These are phyloP conservation scores for Cygnus buccinator DNA, from an alignment of 2,113 vertebrate genomes.

Conservation along the genomic window DNA sequence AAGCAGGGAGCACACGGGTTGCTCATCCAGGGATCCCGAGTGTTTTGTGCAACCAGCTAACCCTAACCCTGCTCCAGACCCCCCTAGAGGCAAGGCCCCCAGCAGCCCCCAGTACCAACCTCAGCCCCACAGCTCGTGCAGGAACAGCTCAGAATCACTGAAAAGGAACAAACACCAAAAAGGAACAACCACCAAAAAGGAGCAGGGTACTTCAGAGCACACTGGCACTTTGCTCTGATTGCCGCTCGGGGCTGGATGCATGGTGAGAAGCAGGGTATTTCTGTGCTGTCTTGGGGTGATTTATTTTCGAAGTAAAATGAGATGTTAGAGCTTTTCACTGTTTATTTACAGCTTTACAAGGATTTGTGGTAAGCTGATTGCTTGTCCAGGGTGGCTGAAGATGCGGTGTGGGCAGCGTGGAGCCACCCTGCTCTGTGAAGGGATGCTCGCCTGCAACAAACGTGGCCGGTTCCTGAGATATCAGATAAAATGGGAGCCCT, in stretches of 20 bases:
- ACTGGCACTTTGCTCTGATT: neutral
- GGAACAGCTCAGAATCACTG: neutral
- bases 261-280: neutral
- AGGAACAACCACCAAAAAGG: neutral
- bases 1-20: accelerated
- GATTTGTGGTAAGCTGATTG: neutral
- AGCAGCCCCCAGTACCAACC: accelerated
- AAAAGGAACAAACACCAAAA: too few species aligned
- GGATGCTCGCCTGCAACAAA: neutral
- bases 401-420: neutral
- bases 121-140: neutral
- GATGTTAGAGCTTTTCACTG: neutral
- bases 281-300: neutral
- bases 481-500: neutral
- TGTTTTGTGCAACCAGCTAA: neutral
- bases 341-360: neutral
- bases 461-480: neutral
- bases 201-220: neutral
- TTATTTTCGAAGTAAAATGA: neutral
- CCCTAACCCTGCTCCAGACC: neutral
- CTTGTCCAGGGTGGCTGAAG: neutral
- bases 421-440: accelerated
- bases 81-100: neutral
- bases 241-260: neutral
- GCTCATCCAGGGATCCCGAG: neutral